These are phyloP conservation scores for Eutolmus rufibarbis DNA, from an alignment of 2,888 invertebrate genomes.

Conservation along the genomic window DNA sequence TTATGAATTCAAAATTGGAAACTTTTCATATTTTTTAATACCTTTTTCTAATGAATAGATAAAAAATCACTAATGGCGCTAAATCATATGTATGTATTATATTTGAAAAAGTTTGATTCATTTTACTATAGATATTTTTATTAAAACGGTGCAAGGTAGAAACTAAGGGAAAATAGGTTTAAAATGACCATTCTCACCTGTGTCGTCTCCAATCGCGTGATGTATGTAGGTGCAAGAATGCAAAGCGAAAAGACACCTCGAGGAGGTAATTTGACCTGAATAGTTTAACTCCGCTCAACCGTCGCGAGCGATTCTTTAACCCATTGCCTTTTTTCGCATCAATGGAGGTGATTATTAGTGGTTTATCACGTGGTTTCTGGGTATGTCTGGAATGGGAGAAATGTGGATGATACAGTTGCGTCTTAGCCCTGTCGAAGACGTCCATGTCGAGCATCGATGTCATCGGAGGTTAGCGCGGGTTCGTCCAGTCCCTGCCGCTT, in stretches of 20 bases:
- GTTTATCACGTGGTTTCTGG: constrained; percentile 27
- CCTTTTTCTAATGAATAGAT: too few species aligned
- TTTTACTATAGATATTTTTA: too few species aligned
- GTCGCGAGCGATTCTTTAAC: background rate
- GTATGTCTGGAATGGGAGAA: background rate
- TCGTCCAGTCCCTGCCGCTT: background rate
- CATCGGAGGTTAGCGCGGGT: background rate
- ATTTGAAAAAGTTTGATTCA: too few species aligned
- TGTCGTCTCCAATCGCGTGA: background rate
- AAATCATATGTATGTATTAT: too few species aligned
- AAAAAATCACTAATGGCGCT: too few species aligned
- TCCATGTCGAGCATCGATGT: background rate
- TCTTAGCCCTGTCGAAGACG: background rate
- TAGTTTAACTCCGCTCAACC: background rate
- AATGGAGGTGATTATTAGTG: constrained; percentile 15
- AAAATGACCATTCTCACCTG: background rate
- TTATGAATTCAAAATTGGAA: too few species aligned
- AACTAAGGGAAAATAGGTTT: background rate
- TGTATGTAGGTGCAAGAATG: background rate
- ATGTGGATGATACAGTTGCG: constrained; percentile 13
- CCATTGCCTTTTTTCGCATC: constrained; percentile 1
- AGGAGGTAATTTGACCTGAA: background rate
- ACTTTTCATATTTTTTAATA: too few species aligned
- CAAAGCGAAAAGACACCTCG: background rate
- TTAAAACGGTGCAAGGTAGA: too few species aligned